These are phyloP conservation scores for Amblyornis subalaris DNA, from an alignment of 2,113 vertebrate species.

Conservation along the genomic window DNA sequence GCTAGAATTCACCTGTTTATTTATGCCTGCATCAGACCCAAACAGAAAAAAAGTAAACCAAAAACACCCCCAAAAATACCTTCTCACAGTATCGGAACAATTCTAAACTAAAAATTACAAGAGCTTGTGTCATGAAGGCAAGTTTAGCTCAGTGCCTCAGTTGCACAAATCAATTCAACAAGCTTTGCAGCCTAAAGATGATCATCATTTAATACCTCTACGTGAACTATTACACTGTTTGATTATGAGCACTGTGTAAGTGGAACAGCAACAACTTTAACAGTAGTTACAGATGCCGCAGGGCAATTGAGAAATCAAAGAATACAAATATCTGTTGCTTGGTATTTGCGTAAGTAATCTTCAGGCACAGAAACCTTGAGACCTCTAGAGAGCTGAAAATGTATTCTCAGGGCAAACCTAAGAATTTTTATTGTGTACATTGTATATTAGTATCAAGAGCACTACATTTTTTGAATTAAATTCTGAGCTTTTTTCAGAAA, in stretches of 20 bases:
- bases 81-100: neutral
- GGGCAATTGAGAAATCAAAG: neutral
- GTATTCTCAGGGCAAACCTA: neutral
- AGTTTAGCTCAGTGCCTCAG: neutral
- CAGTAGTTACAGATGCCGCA: neutral
- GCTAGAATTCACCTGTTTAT: neutral
- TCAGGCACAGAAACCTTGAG: neutral
- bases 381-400: neutral
- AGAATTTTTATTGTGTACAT: neutral
- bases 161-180: neutral
- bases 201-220: neutral
- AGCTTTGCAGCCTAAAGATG: neutral
- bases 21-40: neutral
- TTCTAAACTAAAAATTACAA: neutral
- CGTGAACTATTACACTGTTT: neutral
- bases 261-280: neutral
- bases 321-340: neutral
- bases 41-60: rapidly evolving
- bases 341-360: neutral
- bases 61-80: neutral
- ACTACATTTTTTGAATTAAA: neutral
- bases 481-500: neutral
- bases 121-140: neutral
- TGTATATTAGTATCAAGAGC: neutral
- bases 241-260: neutral